A percentile compares a stretch with the other conserved stretches of the same genome.
These are phyloP conservation scores for Melanotaenia parkinsoni DNA, from an alignment of 2,797 vertebrate genomes.

Conservation along the genomic window DNA sequence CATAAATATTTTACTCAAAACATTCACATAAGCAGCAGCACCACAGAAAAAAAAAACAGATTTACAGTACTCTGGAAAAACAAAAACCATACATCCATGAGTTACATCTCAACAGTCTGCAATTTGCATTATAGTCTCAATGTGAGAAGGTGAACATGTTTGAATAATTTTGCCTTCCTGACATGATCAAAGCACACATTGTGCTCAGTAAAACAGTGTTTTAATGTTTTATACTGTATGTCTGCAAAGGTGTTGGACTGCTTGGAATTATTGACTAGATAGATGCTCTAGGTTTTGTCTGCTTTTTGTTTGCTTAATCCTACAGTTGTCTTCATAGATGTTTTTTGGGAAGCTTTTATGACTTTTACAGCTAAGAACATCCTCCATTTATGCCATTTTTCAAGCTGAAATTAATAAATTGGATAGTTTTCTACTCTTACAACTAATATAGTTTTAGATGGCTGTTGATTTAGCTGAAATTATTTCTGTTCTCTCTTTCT, in stretches of 20 bases:
- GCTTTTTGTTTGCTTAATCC: conserved; percentile 2
- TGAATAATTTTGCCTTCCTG: conserved; percentile 38
- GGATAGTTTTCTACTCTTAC: neutral
- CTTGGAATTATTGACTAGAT: conserved; percentile 23
- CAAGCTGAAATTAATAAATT: neutral
- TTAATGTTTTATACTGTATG: conserved; percentile 20
- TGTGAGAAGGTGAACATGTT: conserved; percentile 27
- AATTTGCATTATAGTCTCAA: conserved; percentile 43
- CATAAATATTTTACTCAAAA: neutral
- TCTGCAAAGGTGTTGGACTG: conserved; percentile 9
- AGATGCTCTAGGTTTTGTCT: conserved; percentile 6
- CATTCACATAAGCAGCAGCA: neutral
- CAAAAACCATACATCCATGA: conserved; percentile 51
- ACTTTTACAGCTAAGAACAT: neutral
- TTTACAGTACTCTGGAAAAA: conserved; percentile 59
- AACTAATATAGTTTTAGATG: neutral
- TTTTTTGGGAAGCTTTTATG: neutral
- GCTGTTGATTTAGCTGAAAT: neutral
- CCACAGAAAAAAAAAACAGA: conserved; percentile 4
- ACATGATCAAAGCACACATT: neutral
- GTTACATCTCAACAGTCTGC: conserved; percentile 39
- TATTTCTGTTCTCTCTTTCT: conserved; percentile 44
- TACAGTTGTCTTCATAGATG: neutral
- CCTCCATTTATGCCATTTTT: neutral
- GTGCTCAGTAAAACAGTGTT: conserved; percentile 11